Evolutionary conservation across 2,888 invertebrate genomes (phyloP), one percentile per base, ranked within the genome.

Genomic region (Lepidochrysops patricia): DNA sequence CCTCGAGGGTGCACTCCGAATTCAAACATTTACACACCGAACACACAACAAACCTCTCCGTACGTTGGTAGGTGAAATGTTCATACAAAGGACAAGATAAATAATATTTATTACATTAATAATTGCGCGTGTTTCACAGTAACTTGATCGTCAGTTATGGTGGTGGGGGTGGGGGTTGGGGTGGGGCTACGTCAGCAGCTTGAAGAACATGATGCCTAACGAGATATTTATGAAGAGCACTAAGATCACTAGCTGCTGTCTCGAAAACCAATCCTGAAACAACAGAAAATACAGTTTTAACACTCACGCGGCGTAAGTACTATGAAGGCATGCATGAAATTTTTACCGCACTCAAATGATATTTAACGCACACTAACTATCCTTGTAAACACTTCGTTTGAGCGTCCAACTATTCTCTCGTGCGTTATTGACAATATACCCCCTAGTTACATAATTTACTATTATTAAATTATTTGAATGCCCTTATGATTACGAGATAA

Each of bases 151-250:
- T 78, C 74, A 72, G 79, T 76, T 71, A 64, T 67, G 61, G 72
- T 72, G 69, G 72, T 71, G 65, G 70, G 71, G 68, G 70, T 68
- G 68, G 70, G 64, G 68, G 57, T 64, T 64, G 64, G 70, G 85
- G 82, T 84, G 87, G 82, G 93, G 93, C 96, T 97, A 97, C 95
- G 97, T 97, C 78, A 97, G 92, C 91, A 97, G 92, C 89, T 97
- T 97, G 92, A 97, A 95, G 91, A 97, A 97, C 94, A 97, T 94
- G 89, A 97, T 94, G 85, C 96, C 97, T 92, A 97, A 90, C 72
- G 96, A 95, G 90, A 97, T 94, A 91, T 97, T 97, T 91, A 97
- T 94, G 91, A 97, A 95, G 74, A 97, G 92, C 76, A 97, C 97
- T 83, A 97, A 91, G 91, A 97, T 94, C 88, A 97, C 95, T 84